Conservation (phyloP, 1,140 invertebrate species). For the Drosophila lini region DNA sequence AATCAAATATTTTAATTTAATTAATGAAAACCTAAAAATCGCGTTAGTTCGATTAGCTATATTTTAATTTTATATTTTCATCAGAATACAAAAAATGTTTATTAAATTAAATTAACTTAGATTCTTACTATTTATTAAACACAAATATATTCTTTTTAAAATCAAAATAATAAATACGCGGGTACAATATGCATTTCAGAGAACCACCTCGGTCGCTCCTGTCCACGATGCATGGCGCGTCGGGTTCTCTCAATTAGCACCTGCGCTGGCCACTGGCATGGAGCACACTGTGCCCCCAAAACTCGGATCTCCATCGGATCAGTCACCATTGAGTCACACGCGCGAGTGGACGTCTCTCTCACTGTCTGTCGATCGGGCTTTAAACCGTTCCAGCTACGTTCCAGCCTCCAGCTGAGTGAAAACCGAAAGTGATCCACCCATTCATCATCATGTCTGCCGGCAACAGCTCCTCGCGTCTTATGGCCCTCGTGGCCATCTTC, state of each 20-base stretch:
- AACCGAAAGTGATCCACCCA: slow-evolving; percentile 69
- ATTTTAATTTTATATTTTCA: too few species aligned
- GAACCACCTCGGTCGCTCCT: slow-evolving; percentile 30
- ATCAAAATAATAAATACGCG: neutral
- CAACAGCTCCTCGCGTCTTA: slow-evolving; percentile 52
- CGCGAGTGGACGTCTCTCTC: slow-evolving; percentile 56
- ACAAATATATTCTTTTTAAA: neutral
- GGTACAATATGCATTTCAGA: neutral
- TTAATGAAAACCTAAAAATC: too few species aligned
- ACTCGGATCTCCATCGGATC: slow-evolving; percentile 40
- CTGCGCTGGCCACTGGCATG: slow-evolving; percentile 45
- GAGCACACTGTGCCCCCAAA: slow-evolving; percentile 54
- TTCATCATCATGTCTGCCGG: slow-evolving; percentile 39
- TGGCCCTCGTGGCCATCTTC: slow-evolving; percentile 65
- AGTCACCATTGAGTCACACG: slow-evolving; percentile 63
- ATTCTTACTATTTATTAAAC: too few species aligned
- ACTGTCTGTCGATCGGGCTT: neutral
- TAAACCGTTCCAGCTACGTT: slow-evolving; percentile 9
- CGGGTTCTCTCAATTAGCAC: slow-evolving; percentile 74
- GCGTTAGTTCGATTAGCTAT: too few species aligned
- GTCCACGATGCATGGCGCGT: slow-evolving; percentile 19
- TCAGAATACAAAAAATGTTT: too few species aligned
- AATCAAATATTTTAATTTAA: neutral
- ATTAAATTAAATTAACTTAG: neutral
- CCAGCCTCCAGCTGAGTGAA: slow-evolving; percentile 49